Conservation (phyloP, 2,113 vertebrate species). For the Cryptomyrus ogoouensis region DNA sequence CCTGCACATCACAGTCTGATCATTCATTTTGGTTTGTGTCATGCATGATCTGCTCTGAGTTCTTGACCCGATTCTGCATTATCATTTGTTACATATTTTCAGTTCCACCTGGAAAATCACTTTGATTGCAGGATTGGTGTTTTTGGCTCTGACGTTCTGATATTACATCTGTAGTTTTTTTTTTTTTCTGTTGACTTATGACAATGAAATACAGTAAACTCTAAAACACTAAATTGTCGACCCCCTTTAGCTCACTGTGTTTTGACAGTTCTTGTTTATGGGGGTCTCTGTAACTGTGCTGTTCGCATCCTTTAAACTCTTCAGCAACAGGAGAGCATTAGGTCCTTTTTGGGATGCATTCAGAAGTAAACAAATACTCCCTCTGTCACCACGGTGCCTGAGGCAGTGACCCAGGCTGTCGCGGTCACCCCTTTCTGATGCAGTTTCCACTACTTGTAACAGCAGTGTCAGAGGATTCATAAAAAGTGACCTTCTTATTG, state of each 20-base stretch:
- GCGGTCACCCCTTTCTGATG: not conserved
- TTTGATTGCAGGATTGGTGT: not conserved
- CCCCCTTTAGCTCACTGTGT: not conserved
- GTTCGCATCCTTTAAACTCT: not conserved
- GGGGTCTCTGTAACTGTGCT: not conserved
- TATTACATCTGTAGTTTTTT: not conserved
- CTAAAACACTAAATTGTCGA: not conserved
- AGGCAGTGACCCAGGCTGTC: not conserved
- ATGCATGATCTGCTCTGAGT: not conserved
- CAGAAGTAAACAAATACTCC: not conserved
- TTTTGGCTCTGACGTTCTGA: not conserved
- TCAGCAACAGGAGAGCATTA: not conserved
- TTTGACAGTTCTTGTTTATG: not conserved
- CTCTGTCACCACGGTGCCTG: not conserved
- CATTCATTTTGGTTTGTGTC: not conserved
- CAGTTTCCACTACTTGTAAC: too few relatives aligned
- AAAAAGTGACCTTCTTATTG: not conserved
- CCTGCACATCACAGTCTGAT: not conserved
- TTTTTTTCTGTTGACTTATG: not conserved
- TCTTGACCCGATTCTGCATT: not conserved
- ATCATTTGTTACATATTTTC: not conserved
- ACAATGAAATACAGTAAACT: not conserved
- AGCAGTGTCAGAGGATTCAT: not conserved
- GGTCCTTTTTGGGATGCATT: not conserved
- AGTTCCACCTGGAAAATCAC: not conserved